Evolutionary conservation across 2,797 vertebrate genomes (phyloP).

Genomic region (Phalanger gymnotis): DNA sequence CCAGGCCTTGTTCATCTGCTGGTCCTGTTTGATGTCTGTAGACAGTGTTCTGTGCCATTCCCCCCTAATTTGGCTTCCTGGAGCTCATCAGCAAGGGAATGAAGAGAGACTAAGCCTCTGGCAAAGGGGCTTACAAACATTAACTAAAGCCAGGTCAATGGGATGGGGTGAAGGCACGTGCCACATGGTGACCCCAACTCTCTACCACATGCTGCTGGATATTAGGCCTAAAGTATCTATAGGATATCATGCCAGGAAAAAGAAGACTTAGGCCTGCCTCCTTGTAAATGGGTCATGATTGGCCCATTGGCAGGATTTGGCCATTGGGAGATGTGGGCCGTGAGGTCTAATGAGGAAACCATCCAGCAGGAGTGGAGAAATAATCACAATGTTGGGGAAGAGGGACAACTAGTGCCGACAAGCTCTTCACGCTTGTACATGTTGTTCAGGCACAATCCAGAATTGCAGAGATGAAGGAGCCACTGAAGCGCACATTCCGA

Average conservation of each 20-base stretch:
- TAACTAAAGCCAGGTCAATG: neutral
- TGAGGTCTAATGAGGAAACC: neutral
- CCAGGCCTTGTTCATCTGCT: conserved; percentile 74
- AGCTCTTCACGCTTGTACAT: neutral
- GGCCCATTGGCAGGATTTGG: neutral
- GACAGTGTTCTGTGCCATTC: conserved; percentile 59
- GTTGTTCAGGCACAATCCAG: neutral
- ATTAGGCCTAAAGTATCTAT: neutral
- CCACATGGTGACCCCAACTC: neutral
- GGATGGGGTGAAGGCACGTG: neutral
- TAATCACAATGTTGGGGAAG: neutral
- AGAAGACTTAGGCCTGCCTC: neutral
- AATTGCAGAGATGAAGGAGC: neutral
- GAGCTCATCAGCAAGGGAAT: conserved; percentile 74
- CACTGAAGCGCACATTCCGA: neutral
- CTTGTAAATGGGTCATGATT: neutral
- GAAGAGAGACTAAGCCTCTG: conserved; percentile 27
- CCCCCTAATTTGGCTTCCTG: conserved; percentile 58
- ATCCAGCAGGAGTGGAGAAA: neutral
- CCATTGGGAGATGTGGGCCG: neutral
- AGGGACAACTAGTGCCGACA: neutral
- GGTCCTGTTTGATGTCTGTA: conserved; percentile 75
- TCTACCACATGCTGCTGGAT: neutral
- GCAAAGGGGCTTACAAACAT: conserved; percentile 27
- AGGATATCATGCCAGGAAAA: neutral